Conservation (phyloP, 2,888 invertebrate species). For the Silvanus unidentatus region DNA sequence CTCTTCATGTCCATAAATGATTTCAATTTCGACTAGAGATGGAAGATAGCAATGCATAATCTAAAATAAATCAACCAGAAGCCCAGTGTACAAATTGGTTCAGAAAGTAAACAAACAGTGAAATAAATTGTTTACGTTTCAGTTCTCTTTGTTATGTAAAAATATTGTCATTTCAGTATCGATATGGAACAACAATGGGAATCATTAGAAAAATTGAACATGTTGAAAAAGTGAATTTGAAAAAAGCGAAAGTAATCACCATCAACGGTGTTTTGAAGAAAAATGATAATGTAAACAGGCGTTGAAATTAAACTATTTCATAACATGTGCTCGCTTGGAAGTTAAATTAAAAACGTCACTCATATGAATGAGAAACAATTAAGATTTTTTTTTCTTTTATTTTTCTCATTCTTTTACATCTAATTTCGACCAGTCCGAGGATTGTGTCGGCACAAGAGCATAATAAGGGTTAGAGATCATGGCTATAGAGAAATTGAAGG, state of each 20-base stretch:
- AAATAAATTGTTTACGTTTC: no score
- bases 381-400: conserved; percentile 9
- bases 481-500: conserved; percentile 8
- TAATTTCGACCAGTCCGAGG: conserved; percentile 3
- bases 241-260: conserved; percentile 5
- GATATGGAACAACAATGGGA: no score
- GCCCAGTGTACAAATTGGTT: no score
- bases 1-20: no score
- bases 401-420: conserved; percentile 8
- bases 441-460: conserved; percentile 3
- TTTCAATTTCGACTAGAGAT: no score
- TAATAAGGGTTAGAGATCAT: conserved; percentile 10
- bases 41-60: no score
- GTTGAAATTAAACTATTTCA: conserved; percentile 6
- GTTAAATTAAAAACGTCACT: conserved; percentile 17
- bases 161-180: no score
- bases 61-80: no score
- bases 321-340: conserved; percentile 1
- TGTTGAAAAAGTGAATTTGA: conserved; percentile 5
- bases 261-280: background rate
- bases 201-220: background rate
- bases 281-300: conserved; percentile 3
- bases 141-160: no score
- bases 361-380: conserved; percentile 14
- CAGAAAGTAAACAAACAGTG: no score